A percentile compares a stretch with the other conserved stretches of the same genome.
Conservation (phyloP, 2,113 vertebrate genomes). For the Xiphophorus couchianus region DNA sequence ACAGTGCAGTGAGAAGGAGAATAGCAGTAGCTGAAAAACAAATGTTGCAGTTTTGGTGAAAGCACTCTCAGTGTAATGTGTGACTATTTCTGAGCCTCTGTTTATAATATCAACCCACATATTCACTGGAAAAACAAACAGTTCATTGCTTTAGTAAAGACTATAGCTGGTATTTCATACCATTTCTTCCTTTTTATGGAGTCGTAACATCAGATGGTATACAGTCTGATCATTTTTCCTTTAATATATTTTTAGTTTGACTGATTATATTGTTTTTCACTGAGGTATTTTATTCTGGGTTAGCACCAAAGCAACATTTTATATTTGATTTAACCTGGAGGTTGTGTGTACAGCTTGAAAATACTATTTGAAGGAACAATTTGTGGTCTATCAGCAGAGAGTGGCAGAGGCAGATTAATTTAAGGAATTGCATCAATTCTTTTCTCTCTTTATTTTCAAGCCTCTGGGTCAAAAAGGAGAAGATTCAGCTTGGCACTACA, state of each 20-base stretch:
- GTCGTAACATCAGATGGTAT: neutral
- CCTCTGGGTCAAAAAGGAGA: constrained; percentile 16
- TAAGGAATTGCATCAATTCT: constrained; percentile 33
- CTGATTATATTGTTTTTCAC: too few species aligned
- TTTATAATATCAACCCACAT: neutral
- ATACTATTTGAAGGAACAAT: constrained; percentile 18
- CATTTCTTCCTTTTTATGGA: neutral
- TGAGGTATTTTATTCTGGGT: neutral
- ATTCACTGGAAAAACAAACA: neutral
- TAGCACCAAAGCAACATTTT: neutral
- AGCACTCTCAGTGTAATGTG: neutral
- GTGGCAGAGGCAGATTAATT: constrained; percentile 24
- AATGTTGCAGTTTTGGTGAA: too few species aligned
- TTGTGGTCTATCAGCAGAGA: constrained; percentile 24
- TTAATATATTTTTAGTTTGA: neutral
- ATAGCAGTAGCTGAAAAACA: too few species aligned
- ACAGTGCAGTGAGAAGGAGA: too few species aligned
- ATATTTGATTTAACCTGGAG: constrained; percentile 1
- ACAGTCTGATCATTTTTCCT: neutral
- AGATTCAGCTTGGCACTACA: constrained; percentile 17
- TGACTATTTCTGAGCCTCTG: neutral
- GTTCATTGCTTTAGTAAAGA: neutral
- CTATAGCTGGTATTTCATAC: neutral
- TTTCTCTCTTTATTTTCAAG: constrained; percentile 3
- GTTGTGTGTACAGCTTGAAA: constrained; percentile 2